These are phyloP conservation scores for Syngnathus floridae DNA, from an alignment of 2,113 vertebrate genomes.

Conservation along the genomic window DNA sequence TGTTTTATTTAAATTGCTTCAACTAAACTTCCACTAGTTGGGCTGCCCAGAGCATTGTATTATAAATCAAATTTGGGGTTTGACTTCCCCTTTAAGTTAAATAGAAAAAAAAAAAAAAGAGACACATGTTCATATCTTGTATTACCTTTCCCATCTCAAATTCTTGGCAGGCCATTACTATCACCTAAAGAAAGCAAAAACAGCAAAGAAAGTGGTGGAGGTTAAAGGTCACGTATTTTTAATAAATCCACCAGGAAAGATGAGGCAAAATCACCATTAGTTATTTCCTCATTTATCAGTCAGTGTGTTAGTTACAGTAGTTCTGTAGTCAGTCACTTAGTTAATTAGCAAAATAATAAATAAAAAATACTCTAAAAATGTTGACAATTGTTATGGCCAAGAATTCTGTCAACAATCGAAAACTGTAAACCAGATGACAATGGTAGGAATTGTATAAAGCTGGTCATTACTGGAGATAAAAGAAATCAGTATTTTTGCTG, in stretches of 20 bases:
- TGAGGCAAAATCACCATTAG: neutral
- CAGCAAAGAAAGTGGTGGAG: neutral
- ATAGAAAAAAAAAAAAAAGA: no score
- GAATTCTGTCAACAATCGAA: neutral
- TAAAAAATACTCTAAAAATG: neutral
- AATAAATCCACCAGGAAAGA: neutral
- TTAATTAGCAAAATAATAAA: neutral
- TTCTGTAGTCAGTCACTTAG: neutral
- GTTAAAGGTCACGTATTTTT: neutral
- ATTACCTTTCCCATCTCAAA: conserved; percentile 97
- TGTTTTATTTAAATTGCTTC: no score
- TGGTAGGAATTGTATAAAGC: neutral
- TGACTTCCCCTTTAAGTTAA: no score
- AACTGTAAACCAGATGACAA: neutral
- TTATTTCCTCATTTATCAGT: neutral
- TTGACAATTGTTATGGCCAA: neutral
- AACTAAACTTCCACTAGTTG: no score
- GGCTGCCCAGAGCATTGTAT: no score
- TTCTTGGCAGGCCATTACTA: conserved; percentile 94
- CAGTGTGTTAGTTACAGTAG: no score
- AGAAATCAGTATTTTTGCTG: neutral
- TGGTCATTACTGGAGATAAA: neutral
- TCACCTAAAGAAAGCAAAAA: conserved; percentile 62
- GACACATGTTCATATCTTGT: neutral
- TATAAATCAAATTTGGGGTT: no score